A percentile compares a stretch with the other conserved stretches of the same genome.
Conservation (phyloP, 2,797 vertebrate species). For the Uromys caudimaculatus region DNA sequence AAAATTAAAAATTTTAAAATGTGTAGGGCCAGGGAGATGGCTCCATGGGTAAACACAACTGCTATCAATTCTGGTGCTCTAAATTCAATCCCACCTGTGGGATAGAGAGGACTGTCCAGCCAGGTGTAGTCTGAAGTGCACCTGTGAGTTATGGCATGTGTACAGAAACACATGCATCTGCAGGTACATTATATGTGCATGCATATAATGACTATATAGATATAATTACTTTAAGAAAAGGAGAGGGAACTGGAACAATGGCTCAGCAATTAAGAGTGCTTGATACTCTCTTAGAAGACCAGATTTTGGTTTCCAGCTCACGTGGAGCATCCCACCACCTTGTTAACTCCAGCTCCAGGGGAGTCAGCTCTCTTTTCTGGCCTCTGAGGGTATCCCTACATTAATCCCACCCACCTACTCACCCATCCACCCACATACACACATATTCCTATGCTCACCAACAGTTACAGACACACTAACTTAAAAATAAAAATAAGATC, state of each 20-base stretch:
- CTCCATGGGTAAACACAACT: too few relatives aligned
- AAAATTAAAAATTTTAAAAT: conserved; percentile 7
- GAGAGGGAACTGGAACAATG: background rate
- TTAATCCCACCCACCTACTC: too few relatives aligned
- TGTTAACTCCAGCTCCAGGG: background rate
- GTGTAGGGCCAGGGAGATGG: background rate
- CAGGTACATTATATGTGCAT: background rate
- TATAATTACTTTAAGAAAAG: background rate
- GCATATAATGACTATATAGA: background rate
- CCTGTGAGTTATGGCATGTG: background rate
- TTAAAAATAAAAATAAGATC: background rate
- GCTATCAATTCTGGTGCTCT: background rate
- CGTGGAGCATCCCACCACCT: background rate
- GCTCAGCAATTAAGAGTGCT: background rate
- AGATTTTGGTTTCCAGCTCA: background rate
- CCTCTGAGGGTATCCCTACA: background rate
- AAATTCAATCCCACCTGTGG: background rate
- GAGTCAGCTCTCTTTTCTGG: background rate
- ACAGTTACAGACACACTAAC: background rate
- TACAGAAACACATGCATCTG: background rate
- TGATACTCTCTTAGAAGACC: background rate
- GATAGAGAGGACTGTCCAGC: background rate
- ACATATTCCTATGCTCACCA: too few relatives aligned
- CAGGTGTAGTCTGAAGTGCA: background rate
- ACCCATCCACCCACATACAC: too few relatives aligned